phyloP scores from a whole-genome alignment of 2,113 vertebrate genomes.

The Speoplatyrhinus poulsoni region DNA sequence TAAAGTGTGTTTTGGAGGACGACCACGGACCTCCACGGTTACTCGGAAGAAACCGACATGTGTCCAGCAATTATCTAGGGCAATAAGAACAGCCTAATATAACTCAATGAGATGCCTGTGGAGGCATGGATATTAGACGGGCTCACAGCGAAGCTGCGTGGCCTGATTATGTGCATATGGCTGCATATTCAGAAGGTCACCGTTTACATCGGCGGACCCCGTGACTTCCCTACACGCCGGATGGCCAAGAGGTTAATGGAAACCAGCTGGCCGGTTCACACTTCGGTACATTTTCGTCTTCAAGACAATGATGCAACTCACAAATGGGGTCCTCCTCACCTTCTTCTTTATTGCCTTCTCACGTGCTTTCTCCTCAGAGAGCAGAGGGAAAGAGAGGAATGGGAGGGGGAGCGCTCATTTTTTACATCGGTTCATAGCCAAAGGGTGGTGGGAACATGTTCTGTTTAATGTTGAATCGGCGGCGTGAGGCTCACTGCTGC shows the following conservation, averaged over 20 bases:
- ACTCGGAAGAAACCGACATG: not conserved
- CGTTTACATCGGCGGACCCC: conserved; percentile 59
- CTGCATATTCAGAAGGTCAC: conserved; percentile 73
- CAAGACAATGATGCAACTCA: conserved; percentile 50
- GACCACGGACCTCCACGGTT: not conserved
- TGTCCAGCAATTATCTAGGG: conserved; percentile 15
- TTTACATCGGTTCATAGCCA: too few species aligned
- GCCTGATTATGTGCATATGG: conserved; percentile 46
- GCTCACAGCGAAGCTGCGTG: conserved; percentile 35
- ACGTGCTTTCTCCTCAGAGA: not conserved
- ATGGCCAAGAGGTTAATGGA: conserved; percentile 80
- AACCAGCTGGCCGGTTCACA: conserved; percentile 77
- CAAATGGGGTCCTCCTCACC: conserved; percentile 51
- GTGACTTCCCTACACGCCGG: conserved; percentile 55
- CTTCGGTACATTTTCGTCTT: conserved; percentile 44
- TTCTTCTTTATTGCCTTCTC: conserved; percentile 1
- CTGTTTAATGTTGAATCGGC: too few species aligned
- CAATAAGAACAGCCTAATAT: conserved; percentile 29
- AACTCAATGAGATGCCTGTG: conserved; percentile 7
- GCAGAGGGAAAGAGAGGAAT: conserved; percentile 10
- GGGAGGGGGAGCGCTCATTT: conserved; percentile 17
- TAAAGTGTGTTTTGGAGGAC: not conserved
- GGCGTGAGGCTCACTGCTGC: too few species aligned
- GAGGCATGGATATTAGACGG: conserved; percentile 8
- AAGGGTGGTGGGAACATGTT: too few species aligned